Evolutionary conservation across 2,888 invertebrate genomes (phyloP).

Genomic region (Phragmatobia fuliginosa): DNA sequence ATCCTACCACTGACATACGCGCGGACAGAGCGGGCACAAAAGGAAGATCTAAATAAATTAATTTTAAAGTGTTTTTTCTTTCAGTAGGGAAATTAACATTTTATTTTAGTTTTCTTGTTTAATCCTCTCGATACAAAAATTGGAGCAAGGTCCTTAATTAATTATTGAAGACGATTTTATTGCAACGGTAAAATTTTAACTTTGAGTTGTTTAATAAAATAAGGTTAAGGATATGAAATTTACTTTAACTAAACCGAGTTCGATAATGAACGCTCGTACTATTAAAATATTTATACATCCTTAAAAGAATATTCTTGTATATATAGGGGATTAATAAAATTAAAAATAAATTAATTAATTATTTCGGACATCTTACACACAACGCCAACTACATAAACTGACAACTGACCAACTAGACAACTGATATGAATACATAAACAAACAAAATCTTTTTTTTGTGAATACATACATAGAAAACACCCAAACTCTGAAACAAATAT

Average conservation of each 20-base stretch:
- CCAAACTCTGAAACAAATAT: too few relatives aligned
- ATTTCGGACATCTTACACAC: too few relatives aligned
- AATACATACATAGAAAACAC: too few relatives aligned
- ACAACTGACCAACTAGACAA: too few relatives aligned
- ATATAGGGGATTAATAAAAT: too few relatives aligned
- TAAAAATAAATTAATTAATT: too few relatives aligned
- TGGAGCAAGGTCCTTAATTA: background rate
- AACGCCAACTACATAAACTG: too few relatives aligned
- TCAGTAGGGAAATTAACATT: background rate
- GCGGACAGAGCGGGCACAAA: too few relatives aligned
- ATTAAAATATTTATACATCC: background rate
- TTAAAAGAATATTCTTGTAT: background rate
- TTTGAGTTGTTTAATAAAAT: background rate
- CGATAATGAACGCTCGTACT: background rate
- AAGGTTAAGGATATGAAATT: background rate
- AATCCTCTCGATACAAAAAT: background rate
- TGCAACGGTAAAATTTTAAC: background rate
- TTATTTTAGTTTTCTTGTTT: background rate
- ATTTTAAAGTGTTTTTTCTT: background rate
- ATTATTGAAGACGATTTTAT: background rate
- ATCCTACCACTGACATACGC: too few relatives aligned
- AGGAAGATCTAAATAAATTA: background rate
- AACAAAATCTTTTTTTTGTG: too few relatives aligned
- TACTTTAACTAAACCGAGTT: background rate
- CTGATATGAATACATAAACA: too few relatives aligned